Evolutionary conservation across 2,888 invertebrate species (phyloP), one percentile per base, ranked within the genome.

Genomic region (Coelinius sp.): DNA sequence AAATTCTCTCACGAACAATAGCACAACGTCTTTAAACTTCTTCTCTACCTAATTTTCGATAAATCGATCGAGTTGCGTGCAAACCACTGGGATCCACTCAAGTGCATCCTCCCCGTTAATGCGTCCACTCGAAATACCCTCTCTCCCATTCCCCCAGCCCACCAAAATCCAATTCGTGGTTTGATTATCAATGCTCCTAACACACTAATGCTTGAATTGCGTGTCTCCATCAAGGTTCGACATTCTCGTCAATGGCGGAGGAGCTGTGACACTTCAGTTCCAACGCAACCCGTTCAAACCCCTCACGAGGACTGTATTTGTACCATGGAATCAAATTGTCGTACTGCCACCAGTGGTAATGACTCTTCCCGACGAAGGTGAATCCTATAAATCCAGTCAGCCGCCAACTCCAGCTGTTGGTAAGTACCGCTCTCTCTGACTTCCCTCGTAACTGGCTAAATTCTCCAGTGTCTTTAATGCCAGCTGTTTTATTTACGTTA

Each of bases 271-370:
- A 20, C 90, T 99, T 78, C 97, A 97, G 89, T 98, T 99, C 90
- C 97, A 97, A 87, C 91, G 99, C 73, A 96, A 95, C 70, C 98
- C 98, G 25, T 99, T 97, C 91, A 93, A 94, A 86, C 94, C 96
- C 0, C 90, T 95, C 73, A 94, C 95, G 76, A 92, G 94, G 85
- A 97, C 96, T 2, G 95, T 98, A 73, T 96, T 96, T 89, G 97
- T 97, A 74, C 98, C 98, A 20, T 98, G 98, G 97, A 99, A 99
- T 90, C 96, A 96, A 88, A 98, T 99, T 82, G 96, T 99, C 64
- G 97, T 97, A 46, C 89, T 97, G 79, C 94, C 96, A 6, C 95
- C 96, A 10, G 94, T 96, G 46, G 93, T 95, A 84, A 95, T 96
- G 95, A 94, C 94, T 86, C 90, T 95, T 56, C 94, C 92, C 84